Evolutionary conservation across 2,113 vertebrate species (phyloP).

Genomic region (Oreochromis aureus): DNA sequence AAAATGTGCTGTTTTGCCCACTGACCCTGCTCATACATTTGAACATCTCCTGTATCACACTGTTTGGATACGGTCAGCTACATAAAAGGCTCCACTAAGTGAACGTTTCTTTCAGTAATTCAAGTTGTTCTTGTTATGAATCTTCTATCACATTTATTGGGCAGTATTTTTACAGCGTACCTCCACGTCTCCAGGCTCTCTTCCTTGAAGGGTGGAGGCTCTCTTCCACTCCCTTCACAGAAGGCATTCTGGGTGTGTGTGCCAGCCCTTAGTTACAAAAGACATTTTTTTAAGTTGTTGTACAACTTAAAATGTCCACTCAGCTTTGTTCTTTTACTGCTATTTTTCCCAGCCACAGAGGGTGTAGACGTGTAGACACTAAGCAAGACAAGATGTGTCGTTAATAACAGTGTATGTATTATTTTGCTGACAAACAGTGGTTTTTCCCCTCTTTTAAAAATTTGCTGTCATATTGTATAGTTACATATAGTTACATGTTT

Average conservation of each 20-base stretch:
- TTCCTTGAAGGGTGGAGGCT: not conserved
- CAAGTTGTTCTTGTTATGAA: not conserved
- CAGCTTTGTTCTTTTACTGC: not conserved
- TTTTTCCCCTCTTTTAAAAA: not conserved
- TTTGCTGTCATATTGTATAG: not conserved
- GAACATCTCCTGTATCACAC: not conserved
- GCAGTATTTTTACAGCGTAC: not conserved
- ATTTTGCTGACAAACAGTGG: not conserved
- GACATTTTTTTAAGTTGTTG: not conserved
- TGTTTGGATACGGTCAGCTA: not conserved
- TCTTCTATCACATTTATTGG: not conserved
- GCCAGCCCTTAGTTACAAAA: not conserved
- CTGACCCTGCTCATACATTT: not conserved
- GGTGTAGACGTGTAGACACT: not conserved
- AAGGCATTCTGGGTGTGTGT: not conserved
- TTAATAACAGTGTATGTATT: not conserved
- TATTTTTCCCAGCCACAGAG: not conserved
- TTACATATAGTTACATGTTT: not conserved
- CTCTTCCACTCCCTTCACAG: not conserved
- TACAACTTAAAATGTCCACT: not conserved
- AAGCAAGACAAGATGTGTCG: not conserved
- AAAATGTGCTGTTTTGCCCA: not conserved
- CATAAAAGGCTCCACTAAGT: not conserved
- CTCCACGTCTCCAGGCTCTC: not conserved
- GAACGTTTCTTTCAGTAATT: not conserved